Evolutionary conservation across 92 coral and sea anemone species (phyloP).

Genomic region (Metridium senile): DNA sequence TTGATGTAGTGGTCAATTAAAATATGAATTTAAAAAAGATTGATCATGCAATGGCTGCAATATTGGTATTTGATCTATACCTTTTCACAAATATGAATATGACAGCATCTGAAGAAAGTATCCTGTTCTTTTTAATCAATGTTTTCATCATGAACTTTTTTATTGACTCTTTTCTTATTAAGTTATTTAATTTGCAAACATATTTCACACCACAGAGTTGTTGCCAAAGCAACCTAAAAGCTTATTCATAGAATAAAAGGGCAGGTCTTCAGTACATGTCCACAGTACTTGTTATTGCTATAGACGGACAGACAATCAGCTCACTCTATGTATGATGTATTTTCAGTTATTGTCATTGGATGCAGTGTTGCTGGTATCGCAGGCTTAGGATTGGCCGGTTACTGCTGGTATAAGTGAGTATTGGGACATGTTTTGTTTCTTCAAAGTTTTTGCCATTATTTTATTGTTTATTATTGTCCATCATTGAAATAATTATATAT

Average conservation of each 20-base stretch:
- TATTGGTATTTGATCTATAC: no score
- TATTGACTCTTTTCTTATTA: neutral
- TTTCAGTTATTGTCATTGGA: conserved; percentile 89
- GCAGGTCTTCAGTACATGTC: neutral
- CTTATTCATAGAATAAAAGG: no score
- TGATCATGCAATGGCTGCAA: no score
- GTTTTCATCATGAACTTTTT: neutral
- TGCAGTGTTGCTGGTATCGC: conserved; percentile 98
- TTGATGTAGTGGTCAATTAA: no score
- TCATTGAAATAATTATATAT: neutral
- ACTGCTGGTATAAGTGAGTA: conserved; percentile 99
- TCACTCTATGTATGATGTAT: conserved; percentile 12
- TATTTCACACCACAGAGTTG: neutral
- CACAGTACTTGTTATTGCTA: neutral
- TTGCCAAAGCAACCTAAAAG: neutral
- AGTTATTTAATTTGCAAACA: neutral
- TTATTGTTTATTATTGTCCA: no score
- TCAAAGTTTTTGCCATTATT: no score
- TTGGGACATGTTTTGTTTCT: neutral
- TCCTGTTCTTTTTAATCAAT: no score
- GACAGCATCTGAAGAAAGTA: no score
- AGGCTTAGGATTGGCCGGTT: conserved; percentile 97
- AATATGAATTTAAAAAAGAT: no score
- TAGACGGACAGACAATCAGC: neutral
- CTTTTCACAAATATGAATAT: no score